Base-by-base conservation (phyloP, 2,113 vertebrate genomes). In the Pardalotus punctatus region DNA sequence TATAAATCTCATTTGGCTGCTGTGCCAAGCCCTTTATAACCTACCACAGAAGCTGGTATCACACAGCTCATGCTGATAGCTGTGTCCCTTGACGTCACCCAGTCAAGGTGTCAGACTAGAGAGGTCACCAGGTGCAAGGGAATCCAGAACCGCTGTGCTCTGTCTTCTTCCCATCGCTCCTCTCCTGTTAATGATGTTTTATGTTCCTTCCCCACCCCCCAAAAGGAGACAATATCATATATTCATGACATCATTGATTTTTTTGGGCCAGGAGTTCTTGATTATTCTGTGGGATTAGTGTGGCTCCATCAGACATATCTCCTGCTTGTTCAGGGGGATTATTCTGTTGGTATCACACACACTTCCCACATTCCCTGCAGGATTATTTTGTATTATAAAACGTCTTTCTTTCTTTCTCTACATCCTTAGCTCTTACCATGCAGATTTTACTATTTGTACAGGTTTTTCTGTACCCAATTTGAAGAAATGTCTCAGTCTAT, bases 141-240 rank as follows among this genome's bases (percentile, higher is more conserved):
- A 36, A 73, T 42, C 25, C 2, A 5, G n/a, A 81, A 56, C 11
- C 10, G 20, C 7, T 0, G 0, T 45, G 33, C 5, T 25, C 31
- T 15, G 18, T 60, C 10, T 54, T 64, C 43, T 77, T 73, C 20
- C 17, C 15, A 23, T 31, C 9, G 31, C 50, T 69, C 31, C 8
- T 61, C 11, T 56, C 10, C 40, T 35, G 8, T 42, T 42, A 69
- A 42, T 31, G 14, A 23, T 23, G 5, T 19, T n/a, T 33, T 43
- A 20, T 42, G 5, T 60, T 85, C 23, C 18, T 85, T 12, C 35
- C 5, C 5, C 2, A n/a, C 9, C 62, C 21, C 33, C 6, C 8
- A 35, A 29, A 54, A 73, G 20, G 12, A 73, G 21, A 8, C 2
- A 2, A 53, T 74, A 11, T 94, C 42, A 48, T 58, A 22, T 62